Conservation (phyloP, 2,113 vertebrate genomes). For the Melanerpes aurifrons region DNA sequence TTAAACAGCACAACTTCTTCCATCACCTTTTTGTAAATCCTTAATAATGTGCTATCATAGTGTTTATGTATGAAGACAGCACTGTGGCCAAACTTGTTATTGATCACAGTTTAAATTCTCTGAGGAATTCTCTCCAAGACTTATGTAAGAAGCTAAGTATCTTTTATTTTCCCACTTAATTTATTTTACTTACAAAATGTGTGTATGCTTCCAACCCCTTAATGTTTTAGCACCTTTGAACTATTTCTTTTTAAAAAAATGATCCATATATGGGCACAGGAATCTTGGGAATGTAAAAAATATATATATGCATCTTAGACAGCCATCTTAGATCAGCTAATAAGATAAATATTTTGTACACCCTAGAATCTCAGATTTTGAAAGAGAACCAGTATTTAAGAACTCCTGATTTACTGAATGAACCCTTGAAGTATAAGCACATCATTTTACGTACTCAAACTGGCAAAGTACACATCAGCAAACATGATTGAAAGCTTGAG, state of each 20-base stretch:
- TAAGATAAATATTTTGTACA: constrained; percentile 11
- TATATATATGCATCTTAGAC: background rate
- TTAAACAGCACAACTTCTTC: background rate
- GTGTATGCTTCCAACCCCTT: constrained; percentile 35
- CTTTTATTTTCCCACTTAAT: constrained; percentile 66
- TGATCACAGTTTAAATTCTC: constrained; percentile 71
- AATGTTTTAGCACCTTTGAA: constrained; percentile 44
- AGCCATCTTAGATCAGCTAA: background rate
- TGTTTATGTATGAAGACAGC: constrained; percentile 59
- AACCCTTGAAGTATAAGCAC: constrained; percentile 29
- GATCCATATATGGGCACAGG: constrained; percentile 1
- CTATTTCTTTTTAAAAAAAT: constrained; percentile 6
- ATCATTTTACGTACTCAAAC: background rate
- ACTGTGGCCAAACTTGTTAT: constrained; percentile 67
- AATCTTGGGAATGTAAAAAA: constrained; percentile 7
- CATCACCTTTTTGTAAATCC: background rate
- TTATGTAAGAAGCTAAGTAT: constrained; percentile 64
- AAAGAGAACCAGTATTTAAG: background rate
- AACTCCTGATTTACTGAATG: background rate
- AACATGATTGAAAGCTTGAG: background rate
- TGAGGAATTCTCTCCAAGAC: constrained; percentile 62
- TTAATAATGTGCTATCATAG: background rate
- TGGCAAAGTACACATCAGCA: background rate
- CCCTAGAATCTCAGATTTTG: constrained; percentile 12
- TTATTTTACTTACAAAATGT: constrained; percentile 40